phyloP scores from a whole-genome alignment of 2,888 invertebrate species.

The Ormyrus labotus region DNA sequence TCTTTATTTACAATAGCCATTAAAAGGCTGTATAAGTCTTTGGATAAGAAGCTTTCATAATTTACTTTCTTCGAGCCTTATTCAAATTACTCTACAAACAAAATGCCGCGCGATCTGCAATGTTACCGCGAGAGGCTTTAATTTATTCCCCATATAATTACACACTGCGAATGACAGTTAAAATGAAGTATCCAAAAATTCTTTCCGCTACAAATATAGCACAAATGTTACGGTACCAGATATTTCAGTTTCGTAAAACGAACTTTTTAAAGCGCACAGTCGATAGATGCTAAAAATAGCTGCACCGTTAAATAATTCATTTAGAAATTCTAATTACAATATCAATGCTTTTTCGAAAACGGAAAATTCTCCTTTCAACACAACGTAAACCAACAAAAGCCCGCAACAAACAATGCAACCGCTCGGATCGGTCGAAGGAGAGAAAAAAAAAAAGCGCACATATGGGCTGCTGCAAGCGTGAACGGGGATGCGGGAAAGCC shows the following conservation, averaged over 20 bases:
- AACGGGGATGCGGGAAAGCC: background rate
- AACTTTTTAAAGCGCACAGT: no score
- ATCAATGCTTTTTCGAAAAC: background rate
- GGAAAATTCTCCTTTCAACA: conserved; percentile 2
- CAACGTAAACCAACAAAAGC: background rate
- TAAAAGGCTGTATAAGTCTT: conserved; percentile 43
- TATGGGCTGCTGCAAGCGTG: background rate
- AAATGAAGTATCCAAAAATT: background rate
- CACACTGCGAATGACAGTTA: conserved; percentile 24
- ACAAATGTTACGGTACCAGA: no score
- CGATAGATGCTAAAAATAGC: no score
- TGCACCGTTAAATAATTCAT: no score
- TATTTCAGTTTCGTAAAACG: no score
- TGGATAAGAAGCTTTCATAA: conserved; percentile 27
- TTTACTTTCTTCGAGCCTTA: conserved; percentile 40
- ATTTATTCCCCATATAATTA: conserved; percentile 29
- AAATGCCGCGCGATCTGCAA: conserved; percentile 14
- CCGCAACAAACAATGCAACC: background rate
- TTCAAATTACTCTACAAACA: conserved; percentile 35
- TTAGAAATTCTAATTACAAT: no score
- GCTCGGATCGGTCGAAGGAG: background rate
- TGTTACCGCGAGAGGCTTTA: conserved; percentile 2
- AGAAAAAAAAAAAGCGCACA: background rate
- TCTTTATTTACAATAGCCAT: conserved; percentile 47
- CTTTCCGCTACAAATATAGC: no score